Evolutionary conservation across 2,797 vertebrate genomes (phyloP).

Genomic region (Arctocebus calabarensis): DNA sequence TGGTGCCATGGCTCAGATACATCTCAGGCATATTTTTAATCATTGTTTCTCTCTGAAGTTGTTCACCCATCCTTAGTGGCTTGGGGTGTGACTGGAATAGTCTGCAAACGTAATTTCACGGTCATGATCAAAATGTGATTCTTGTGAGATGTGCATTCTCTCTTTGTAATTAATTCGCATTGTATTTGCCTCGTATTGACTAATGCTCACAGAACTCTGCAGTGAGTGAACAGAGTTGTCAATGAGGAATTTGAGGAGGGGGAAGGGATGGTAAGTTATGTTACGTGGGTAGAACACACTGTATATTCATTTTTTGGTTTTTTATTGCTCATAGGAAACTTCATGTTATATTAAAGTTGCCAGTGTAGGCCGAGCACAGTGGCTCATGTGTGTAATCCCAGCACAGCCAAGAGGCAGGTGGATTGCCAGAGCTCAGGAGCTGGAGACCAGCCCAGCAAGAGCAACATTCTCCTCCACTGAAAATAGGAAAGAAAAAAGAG

Average conservation of each 20-base stretch:
- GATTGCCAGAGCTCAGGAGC: too few relatives aligned
- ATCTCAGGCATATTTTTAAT: not conserved
- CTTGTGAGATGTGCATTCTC: constrained; percentile 62
- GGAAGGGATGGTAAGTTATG: not conserved
- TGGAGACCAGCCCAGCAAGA: too few relatives aligned
- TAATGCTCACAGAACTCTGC: constrained; percentile 50
- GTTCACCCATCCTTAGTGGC: not conserved
- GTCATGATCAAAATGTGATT: constrained; percentile 63
- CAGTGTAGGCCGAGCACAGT: too few relatives aligned
- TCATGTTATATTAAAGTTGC: constrained; percentile 56
- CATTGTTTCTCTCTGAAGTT: not conserved
- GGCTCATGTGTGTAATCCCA: too few relatives aligned
- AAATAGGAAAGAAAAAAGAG: too few relatives aligned
- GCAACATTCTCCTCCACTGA: too few relatives aligned
- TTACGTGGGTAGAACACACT: not conserved
- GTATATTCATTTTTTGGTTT: constrained; percentile 33
- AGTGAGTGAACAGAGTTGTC: constrained; percentile 54
- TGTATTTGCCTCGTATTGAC: constrained; percentile 70
- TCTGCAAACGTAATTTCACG: constrained; percentile 8
- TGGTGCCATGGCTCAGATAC: too few relatives aligned
- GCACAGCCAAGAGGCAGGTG: too few relatives aligned
- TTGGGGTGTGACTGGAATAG: constrained; percentile 46
- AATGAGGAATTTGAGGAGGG: constrained; percentile 52
- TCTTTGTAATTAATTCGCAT: constrained; percentile 76
- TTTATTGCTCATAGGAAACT: constrained; percentile 14